These are phyloP conservation scores for Nematostella vectensis DNA, from an alignment of 92 coral and sea anemone species.

Conservation along the genomic window DNA sequence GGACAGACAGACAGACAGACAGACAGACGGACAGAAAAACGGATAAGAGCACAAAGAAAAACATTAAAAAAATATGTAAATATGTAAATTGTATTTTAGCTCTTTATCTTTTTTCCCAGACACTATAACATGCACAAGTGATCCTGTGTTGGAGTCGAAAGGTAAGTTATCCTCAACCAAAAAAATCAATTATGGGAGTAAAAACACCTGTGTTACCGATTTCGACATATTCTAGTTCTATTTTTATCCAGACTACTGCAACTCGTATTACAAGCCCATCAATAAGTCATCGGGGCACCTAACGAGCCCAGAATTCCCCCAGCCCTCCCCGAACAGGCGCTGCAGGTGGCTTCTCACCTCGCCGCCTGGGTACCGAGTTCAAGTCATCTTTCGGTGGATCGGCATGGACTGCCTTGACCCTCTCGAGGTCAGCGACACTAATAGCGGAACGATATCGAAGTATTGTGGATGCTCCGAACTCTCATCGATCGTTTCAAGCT, in stretches of 20 bases:
- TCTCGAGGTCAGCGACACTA: slow-evolving; percentile 17
- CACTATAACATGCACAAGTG: neutral
- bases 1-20: too few species aligned
- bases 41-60: neutral
- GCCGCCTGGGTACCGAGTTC: slow-evolving; percentile 31
- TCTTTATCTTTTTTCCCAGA: neutral
- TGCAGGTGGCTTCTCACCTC: slow-evolving; percentile 37
- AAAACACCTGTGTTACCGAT: too few species aligned
- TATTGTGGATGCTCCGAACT: slow-evolving; percentile 36
- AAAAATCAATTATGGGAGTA: too few species aligned
- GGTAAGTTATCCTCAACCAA: neutral
- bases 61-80: neutral
- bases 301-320: slow-evolving; percentile 42
- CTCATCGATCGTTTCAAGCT: slow-evolving; percentile 11
- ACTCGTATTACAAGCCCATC: neutral
- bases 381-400: slow-evolving; percentile 26
- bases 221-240: neutral
- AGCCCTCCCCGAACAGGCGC: neutral
- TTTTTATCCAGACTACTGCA: neutral
- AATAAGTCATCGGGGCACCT: slow-evolving; percentile 24
- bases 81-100: neutral
- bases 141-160: neutral
- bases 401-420: slow-evolving; percentile 33
- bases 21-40: too few species aligned
- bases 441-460: neutral